Base-by-base conservation (phyloP, 2,888 invertebrate species). In the Cerastis rubricosa region DNA sequence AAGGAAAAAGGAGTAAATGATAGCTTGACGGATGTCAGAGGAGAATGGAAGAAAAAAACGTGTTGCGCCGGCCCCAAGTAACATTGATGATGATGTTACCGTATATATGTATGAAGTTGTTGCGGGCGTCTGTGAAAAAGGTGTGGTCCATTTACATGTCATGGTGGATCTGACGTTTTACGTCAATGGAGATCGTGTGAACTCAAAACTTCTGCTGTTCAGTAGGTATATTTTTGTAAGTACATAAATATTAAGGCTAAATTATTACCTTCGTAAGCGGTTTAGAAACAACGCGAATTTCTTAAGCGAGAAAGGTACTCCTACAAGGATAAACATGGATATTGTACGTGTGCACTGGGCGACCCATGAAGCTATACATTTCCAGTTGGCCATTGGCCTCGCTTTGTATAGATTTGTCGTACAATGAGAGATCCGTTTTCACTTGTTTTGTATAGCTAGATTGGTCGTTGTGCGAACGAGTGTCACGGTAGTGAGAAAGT, bases 261-360 rank as follows among this genome's bases (percentile, higher is more conserved):
- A 17, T 29, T 29, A 25, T 17, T 40, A 40, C 9, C 5, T 40
- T 40, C 14, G 59, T 35, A 25, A n/a, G 9, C 49, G 17, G 73
- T 61, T 29, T 29, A n/a, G 17, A 17, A 72, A 19, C 8, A 65
- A n/a, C 51, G 40, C 19, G 22, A 35, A 25, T 25, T 51, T 57
- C 4, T 45, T 45, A n/a, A n/a, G 1, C 17, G 12, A 29, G 35
- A 49, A 40, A 47, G 17, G 17, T 47, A 29, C 12, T 45, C 40
- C 45, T 68, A 57, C n/a, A 54, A 78, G 45, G 54, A 47, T 68
- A 78, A 69, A 69, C 49, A 25, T 57, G 35, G 17, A 54, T 77
- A 51, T 63, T 35, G 11, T 19, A 63, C 2, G n/a, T 59, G 61
- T 22, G n/a, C n/a, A n/a, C n/a, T n/a, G n/a, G n/a, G n/a, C n/a